These are phyloP conservation scores for Lasioglossum albipes DNA, from an alignment of 1,140 invertebrate species.

Conservation along the genomic window DNA sequence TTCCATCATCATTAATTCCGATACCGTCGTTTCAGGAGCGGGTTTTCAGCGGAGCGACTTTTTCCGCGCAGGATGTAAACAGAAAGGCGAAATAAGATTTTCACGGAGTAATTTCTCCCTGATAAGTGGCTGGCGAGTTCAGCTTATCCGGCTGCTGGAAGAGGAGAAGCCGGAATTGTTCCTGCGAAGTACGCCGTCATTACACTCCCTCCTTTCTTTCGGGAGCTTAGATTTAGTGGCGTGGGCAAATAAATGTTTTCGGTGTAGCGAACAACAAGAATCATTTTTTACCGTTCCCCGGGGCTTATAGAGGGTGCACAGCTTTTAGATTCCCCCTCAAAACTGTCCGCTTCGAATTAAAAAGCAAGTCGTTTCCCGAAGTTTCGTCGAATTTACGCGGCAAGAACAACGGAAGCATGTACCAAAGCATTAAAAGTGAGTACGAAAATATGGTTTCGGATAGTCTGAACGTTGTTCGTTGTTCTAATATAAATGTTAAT, in stretches of 20 bases:
- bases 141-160: constrained; percentile 52
- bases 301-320: constrained; percentile 37
- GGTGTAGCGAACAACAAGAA: constrained; percentile 63
- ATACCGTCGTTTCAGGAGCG: no score
- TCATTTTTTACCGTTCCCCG: constrained; percentile 60
- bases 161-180: constrained; percentile 58
- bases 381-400: constrained; percentile 3
- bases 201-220: constrained; percentile 40
- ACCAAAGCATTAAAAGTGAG: constrained; percentile 2
- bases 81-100: constrained; percentile 39
- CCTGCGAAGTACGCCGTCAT: constrained; percentile 50
- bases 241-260: constrained; percentile 61
- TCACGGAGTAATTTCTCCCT: constrained; percentile 55
- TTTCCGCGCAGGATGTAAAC: constrained; percentile 17
- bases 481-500: neutral
- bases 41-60: no score
- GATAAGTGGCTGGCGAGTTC: constrained; percentile 56
- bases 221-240: constrained; percentile 60
- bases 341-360: neutral
- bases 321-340: constrained; percentile 23
- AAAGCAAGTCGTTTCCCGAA: no score
- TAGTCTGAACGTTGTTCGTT: no score
- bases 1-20: no score
- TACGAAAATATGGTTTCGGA: constrained; percentile 4
- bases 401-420: neutral